phyloP scores from a whole-genome alignment of 2,113 vertebrate species.

The Brienomyrus longianalis region DNA sequence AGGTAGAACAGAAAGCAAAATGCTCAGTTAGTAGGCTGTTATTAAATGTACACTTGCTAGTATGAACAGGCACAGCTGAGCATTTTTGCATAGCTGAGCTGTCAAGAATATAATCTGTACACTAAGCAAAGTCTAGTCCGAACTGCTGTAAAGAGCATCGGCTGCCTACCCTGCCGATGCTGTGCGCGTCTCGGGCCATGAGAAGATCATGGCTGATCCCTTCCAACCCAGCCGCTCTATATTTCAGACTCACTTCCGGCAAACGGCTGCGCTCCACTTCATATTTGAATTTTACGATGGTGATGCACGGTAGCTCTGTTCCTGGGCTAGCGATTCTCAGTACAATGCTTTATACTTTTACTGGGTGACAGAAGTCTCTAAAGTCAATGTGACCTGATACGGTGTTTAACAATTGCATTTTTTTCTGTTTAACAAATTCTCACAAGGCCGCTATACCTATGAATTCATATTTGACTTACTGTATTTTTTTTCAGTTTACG shows the following conservation, averaged over 20 bases:
- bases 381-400: no score
- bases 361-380: no score
- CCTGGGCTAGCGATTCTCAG: no score
- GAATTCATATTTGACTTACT: no score
- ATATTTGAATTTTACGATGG: neutral
- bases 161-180: neutral
- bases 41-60: neutral
- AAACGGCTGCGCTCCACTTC: neutral
- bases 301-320: no score
- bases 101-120: conserved; percentile 20
- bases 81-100: neutral
- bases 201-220: neutral
- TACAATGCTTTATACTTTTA: no score
- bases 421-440: no score
- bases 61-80: neutral
- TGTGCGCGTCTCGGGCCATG: neutral
- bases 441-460: no score
- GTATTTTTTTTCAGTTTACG: no score
- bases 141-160: neutral
- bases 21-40: neutral
- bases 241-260: neutral
- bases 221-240: neutral
- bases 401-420: no score
- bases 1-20: neutral
- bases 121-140: conserved; percentile 13